phyloP scores from a whole-genome alignment of 2,888 invertebrate species.

The Acheta domesticus region DNA sequence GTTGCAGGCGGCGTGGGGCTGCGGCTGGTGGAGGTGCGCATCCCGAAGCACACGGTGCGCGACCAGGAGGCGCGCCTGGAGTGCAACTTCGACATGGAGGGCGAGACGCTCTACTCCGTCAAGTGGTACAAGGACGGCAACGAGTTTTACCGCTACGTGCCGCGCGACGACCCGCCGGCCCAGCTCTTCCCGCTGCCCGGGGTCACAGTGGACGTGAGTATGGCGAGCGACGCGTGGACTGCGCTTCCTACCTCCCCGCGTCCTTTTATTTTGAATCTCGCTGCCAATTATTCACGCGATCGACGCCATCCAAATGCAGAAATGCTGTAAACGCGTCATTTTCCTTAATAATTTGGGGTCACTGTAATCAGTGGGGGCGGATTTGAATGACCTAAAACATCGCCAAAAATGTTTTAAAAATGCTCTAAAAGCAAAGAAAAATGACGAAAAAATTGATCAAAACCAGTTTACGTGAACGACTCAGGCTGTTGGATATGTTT shows the following conservation, averaged over 20 bases:
- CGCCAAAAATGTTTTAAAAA: no score
- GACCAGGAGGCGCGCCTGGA: slow-evolving; percentile 43
- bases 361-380: no score
- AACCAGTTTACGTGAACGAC: no score
- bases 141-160: slow-evolving; percentile 43
- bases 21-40: slow-evolving; percentile 42
- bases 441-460: no score
- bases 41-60: slow-evolving; percentile 43
- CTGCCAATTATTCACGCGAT: slow-evolving; percentile 18
- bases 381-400: no score
- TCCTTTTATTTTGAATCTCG: background rate
- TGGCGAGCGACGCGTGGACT: background rate
- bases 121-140: slow-evolving; percentile 40
- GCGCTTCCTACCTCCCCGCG: background rate
- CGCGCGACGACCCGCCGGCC: slow-evolving; percentile 44
- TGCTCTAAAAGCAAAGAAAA: no score
- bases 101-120: slow-evolving; percentile 39
- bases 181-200: slow-evolving; percentile 43
- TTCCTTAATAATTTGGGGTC: no score
- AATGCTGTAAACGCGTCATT: no score
- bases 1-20: slow-evolving; percentile 41
- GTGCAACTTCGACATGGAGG: slow-evolving; percentile 44
- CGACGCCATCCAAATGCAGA: no score
- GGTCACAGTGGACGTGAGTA: slow-evolving; percentile 43
- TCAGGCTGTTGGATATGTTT: no score